Conservation (phyloP, 2,797 vertebrate genomes). For the Clarias platycephalus region DNA sequence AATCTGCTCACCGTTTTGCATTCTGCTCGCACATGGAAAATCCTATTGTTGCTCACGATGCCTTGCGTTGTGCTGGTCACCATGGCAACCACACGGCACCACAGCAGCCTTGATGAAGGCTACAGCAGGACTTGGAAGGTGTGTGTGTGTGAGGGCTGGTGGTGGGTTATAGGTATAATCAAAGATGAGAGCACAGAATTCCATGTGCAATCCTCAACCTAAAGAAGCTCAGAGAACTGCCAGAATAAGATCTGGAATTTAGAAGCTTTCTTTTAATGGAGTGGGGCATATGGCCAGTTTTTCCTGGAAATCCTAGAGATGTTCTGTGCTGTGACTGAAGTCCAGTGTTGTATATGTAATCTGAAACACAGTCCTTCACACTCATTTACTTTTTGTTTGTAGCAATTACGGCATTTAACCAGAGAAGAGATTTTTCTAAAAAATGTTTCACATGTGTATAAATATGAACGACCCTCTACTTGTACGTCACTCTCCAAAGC, state of each 20-base stretch:
- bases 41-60: constrained; percentile 47
- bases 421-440: not conserved
- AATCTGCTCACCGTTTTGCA: constrained; percentile 30
- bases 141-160: constrained; percentile 11
- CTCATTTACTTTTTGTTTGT: not conserved
- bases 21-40: constrained; percentile 45
- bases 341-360: not conserved
- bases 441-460: not conserved
- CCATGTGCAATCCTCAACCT: constrained; percentile 23
- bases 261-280: constrained; percentile 3
- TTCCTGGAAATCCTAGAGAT: not conserved
- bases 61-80: constrained; percentile 45
- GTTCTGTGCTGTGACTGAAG: constrained; percentile 3
- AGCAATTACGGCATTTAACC: not conserved
- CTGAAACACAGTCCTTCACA: not conserved
- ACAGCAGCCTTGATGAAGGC: constrained; percentile 30
- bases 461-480: not conserved
- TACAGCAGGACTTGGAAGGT: constrained; percentile 20
- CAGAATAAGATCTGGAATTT: constrained; percentile 21
- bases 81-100: constrained; percentile 44
- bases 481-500: not conserved
- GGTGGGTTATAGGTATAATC: constrained; percentile 49
- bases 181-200: constrained; percentile 26
- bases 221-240: constrained; percentile 15
- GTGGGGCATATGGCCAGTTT: not conserved